Percentiles rank a stretch among this genome's conserved stretches.
Evolutionary conservation across 2,888 invertebrate species (phyloP).

Genomic region (Arctia plantaginis): DNA sequence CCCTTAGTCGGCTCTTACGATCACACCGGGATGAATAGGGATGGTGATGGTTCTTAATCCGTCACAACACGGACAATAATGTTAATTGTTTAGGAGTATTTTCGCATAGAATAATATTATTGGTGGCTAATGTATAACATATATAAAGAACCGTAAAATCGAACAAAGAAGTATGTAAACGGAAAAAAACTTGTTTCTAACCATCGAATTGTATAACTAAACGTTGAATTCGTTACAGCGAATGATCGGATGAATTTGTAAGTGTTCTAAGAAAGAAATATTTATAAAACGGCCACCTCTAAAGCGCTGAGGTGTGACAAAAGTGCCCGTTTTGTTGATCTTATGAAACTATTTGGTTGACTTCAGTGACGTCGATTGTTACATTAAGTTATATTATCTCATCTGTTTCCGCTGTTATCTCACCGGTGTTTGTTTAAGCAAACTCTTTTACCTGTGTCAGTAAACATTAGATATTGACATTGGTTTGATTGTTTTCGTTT

Average conservation of each 20-base stretch:
- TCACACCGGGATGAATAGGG: no score
- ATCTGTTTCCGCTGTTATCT: conserved; percentile 68
- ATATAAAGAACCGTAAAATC: conserved; percentile 6
- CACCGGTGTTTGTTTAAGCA: conserved; percentile 55
- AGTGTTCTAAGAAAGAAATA: conserved; percentile 52
- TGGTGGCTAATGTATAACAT: neutral
- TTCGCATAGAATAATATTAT: neutral
- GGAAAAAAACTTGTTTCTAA: conserved; percentile 21
- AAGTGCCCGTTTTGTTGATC: conserved; percentile 57
- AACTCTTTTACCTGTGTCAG: conserved; percentile 30
- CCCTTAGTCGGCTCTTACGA: no score
- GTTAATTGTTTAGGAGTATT: neutral
- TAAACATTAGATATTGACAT: conserved; percentile 35
- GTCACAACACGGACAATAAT: no score
- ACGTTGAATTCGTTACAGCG: conserved; percentile 32
- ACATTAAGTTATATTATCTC: conserved; percentile 67
- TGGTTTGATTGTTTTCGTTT: conserved; percentile 37
- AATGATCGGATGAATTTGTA: conserved; percentile 30
- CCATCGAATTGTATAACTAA: conserved; percentile 26
- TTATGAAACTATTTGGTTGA: conserved; percentile 62
- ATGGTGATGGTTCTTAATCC: no score
- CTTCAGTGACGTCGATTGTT: conserved; percentile 58
- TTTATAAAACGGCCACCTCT: conserved; percentile 37
- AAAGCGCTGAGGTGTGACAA: conserved; percentile 52
- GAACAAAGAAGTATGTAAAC: neutral